Conservation (phyloP, 2,797 vertebrate genomes). For the Picus viridis region DNA sequence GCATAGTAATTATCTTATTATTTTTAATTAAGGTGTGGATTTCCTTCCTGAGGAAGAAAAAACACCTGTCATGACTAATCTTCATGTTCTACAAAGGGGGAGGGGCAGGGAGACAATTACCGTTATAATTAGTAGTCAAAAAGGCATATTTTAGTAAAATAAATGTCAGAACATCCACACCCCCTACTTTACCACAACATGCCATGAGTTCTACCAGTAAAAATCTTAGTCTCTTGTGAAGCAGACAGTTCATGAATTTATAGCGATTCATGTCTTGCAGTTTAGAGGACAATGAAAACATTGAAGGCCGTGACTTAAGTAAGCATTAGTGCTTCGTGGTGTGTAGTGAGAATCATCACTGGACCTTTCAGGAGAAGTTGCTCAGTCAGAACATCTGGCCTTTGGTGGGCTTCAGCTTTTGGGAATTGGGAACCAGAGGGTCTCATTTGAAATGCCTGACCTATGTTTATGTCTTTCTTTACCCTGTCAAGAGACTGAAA, state of each 20-base stretch:
- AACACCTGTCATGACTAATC: slow-evolving; percentile 10
- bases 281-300: neutral
- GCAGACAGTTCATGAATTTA: neutral
- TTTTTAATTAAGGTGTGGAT: slow-evolving; percentile 47
- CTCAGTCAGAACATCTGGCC: neutral
- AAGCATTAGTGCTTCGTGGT: neutral
- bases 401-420: neutral
- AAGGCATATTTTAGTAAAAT: slow-evolving; percentile 13
- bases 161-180: neutral
- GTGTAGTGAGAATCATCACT: accelerated
- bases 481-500: neutral
- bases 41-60: slow-evolving; percentile 9
- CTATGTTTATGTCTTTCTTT: neutral
- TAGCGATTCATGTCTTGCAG: neutral
- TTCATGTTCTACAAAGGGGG: neutral
- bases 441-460: neutral
- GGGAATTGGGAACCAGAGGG: neutral
- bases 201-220: neutral
- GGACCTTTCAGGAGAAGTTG: neutral
- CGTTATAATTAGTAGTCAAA: neutral
- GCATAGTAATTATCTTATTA: slow-evolving; percentile 20
- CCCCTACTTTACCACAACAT: neutral
- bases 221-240: neutral
- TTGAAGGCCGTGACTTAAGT: neutral
- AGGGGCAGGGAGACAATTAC: neutral